Evolutionary conservation across 2,888 invertebrate genomes (phyloP).

Genomic region (Hypomecis atomaria): DNA sequence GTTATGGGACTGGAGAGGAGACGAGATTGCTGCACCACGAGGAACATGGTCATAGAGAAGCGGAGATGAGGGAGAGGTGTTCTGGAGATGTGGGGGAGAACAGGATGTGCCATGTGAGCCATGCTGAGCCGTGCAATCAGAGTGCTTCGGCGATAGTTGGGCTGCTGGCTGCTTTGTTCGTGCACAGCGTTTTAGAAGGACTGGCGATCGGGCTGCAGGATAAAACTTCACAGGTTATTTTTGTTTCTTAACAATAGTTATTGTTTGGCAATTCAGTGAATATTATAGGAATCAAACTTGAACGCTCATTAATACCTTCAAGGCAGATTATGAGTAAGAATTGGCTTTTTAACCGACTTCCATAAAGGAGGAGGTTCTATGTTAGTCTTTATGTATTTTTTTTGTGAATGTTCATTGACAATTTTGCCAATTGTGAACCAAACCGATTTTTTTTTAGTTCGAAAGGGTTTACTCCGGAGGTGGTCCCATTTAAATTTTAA

Average conservation of each 20-base stretch:
- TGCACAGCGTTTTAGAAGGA: conserved; percentile 92
- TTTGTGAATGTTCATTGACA: too few relatives aligned
- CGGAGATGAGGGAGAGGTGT: conserved; percentile 63
- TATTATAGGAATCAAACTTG: too few relatives aligned
- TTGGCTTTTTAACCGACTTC: too few relatives aligned
- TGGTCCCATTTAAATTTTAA: too few relatives aligned
- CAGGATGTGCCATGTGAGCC: conserved; percentile 87
- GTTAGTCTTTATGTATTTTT: too few relatives aligned
- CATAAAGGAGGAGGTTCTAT: too few relatives aligned
- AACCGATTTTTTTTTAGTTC: too few relatives aligned
- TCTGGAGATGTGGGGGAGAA: conserved; percentile 68
- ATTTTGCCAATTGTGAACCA: too few relatives aligned
- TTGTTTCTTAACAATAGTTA: background rate
- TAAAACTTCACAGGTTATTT: conserved; percentile 84
- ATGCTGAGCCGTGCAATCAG: conserved; percentile 86
- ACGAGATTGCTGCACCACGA: conserved; percentile 61
- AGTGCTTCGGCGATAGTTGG: conserved; percentile 87
- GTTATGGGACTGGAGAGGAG: conserved; percentile 61
- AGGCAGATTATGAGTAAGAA: too few relatives aligned
- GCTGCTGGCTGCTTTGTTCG: conserved; percentile 88
- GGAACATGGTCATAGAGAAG: conserved; percentile 51
- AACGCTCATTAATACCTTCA: too few relatives aligned
- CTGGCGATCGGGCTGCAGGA: conserved; percentile 92
- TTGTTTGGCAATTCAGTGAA: background rate
- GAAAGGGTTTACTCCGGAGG: too few relatives aligned